These are phyloP conservation scores for Bothrops alternatus DNA, from an alignment of 2,797 vertebrate genomes.

Conservation along the genomic window DNA sequence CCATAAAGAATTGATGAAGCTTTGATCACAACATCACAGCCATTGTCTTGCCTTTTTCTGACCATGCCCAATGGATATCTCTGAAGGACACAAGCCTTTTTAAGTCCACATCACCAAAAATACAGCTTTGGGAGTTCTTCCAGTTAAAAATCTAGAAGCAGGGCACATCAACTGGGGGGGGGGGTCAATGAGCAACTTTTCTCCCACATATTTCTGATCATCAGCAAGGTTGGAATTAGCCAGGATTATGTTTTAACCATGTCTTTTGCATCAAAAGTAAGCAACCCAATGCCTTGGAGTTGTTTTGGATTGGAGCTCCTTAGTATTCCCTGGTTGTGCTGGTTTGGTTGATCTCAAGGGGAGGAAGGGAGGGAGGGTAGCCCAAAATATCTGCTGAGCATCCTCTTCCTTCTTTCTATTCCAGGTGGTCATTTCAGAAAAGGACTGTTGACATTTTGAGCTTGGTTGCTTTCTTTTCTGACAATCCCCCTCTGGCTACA, in stretches of 20 bases:
- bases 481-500: neutral
- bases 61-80: neutral
- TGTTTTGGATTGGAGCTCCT: neutral
- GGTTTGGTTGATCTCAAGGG: neutral
- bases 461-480: neutral
- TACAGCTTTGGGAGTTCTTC: neutral
- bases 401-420: neutral
- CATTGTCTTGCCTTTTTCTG: neutral
- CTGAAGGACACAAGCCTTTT: neutral
- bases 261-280: neutral
- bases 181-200: neutral
- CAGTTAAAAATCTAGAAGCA: neutral
- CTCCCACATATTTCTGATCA: neutral
- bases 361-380: neutral
- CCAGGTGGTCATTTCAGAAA: neutral
- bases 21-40: neutral
- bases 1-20: no score
- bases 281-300: neutral
- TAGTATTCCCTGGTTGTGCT: neutral
- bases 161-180: fast-evolving
- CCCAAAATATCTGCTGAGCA: neutral
- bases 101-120: neutral
- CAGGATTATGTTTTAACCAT: neutral
- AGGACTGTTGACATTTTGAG: neutral
- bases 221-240: neutral